Conservation (phyloP, 2,888 invertebrate species). For the Drosophila mimetica region DNA sequence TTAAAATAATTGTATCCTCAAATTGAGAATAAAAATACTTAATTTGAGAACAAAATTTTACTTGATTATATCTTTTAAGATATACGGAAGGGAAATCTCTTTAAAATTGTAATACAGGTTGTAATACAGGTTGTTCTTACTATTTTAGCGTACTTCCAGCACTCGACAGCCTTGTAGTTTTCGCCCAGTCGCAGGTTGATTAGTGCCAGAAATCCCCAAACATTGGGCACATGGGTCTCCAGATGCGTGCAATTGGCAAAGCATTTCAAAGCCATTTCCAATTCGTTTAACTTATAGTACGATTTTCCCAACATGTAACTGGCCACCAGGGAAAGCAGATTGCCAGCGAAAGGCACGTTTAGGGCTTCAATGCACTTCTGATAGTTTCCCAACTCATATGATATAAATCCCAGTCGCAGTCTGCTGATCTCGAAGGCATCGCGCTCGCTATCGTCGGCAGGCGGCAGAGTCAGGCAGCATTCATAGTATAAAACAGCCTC, state of each 20-base stretch:
- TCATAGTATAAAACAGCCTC: conserved; percentile 58
- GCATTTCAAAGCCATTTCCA: conserved; percentile 49
- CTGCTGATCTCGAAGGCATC: conserved; percentile 55
- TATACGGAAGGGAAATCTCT: too few relatives aligned
- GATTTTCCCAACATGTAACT: conserved; percentile 65
- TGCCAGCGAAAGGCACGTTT: background rate
- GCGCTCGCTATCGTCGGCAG: background rate
- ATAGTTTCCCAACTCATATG: conserved; percentile 46
- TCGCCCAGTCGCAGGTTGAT: conserved; percentile 68
- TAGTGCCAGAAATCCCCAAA: conserved; percentile 76
- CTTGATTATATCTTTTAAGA: too few relatives aligned
- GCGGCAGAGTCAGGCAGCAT: background rate
- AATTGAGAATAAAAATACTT: too few relatives aligned
- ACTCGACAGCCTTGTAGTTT: conserved; percentile 70
- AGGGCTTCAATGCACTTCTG: conserved; percentile 41
- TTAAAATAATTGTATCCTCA: too few relatives aligned
- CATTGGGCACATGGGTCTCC: conserved; percentile 64
- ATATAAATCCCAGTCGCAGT: conserved; percentile 60
- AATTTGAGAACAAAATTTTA: too few relatives aligned
- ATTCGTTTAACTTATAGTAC: conserved; percentile 51
- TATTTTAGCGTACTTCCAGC: conserved; percentile 77
- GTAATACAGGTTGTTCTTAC: conserved; percentile 52
- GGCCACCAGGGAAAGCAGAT: conserved; percentile 21
- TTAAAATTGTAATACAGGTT: too few relatives aligned
- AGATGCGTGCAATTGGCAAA: conserved; percentile 62